A percentile compares a stretch with the other conserved stretches of the same genome.
phyloP scores from a whole-genome alignment of 2,797 vertebrate genomes.

The Mionectes olivaceus region DNA sequence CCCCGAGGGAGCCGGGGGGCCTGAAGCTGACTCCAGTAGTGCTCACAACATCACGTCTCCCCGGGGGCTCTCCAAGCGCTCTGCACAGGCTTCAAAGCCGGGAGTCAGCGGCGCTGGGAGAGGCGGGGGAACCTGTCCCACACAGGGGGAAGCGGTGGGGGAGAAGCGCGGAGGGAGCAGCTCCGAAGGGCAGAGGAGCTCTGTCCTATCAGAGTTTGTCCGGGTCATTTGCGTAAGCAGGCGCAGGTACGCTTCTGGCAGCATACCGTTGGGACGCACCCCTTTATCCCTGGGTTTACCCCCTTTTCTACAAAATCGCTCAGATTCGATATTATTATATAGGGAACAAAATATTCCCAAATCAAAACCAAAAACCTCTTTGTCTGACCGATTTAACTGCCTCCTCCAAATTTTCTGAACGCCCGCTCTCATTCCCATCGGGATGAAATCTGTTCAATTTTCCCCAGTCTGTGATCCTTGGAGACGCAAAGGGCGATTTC shows the following conservation, averaged over 20 bases:
- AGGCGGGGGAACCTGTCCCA: neutral
- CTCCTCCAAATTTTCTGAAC: neutral
- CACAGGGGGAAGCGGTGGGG: fast-evolving
- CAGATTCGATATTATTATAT: neutral
- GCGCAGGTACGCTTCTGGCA: neutral
- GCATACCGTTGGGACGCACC: fast-evolving
- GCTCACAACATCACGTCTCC: fast-evolving
- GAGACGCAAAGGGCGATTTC: neutral
- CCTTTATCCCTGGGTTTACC: neutral
- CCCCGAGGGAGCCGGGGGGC: neutral
- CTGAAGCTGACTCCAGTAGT: fast-evolving
- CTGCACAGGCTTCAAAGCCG: neutral
- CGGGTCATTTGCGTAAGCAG: neutral
- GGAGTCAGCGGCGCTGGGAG: neutral
- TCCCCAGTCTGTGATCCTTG: neutral
- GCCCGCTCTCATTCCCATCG: fast-evolving
- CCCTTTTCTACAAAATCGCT: neutral
- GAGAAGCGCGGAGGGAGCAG: neutral
- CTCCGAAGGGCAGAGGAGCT: neutral
- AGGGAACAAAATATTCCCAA: neutral
- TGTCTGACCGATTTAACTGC: neutral
- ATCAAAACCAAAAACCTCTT: neutral
- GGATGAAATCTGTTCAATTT: neutral
- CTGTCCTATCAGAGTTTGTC: neutral
- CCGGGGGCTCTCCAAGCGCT: fast-evolving